Evolutionary conservation across 2,888 invertebrate genomes (phyloP).

Genomic region (Limnephilus rhombicus): DNA sequence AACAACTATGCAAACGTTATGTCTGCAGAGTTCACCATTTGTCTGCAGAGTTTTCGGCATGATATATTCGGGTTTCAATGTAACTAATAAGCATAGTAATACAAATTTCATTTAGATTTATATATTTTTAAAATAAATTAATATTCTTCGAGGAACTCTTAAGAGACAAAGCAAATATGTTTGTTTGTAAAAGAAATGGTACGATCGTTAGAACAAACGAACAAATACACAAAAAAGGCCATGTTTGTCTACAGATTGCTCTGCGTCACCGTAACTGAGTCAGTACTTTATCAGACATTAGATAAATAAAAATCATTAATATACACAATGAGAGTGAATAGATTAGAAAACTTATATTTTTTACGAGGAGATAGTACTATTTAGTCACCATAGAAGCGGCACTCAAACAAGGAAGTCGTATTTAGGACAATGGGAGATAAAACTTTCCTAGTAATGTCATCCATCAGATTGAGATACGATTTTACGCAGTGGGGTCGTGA

Average conservation of each 20-base stretch:
- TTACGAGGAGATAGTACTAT: neutral
- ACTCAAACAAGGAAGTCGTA: neutral
- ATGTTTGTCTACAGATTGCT: neutral
- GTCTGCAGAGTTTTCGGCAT: too few species aligned
- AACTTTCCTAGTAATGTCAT: neutral
- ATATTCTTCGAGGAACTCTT: neutral
- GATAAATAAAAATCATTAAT: neutral
- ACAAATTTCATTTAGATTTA: neutral
- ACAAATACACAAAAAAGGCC: neutral
- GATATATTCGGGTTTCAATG: too few species aligned
- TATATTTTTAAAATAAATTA: neutral
- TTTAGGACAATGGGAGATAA: neutral
- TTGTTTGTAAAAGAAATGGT: neutral
- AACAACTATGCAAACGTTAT: too few species aligned
- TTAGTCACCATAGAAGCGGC: neutral
- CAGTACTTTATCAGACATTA: conserved; percentile 15
- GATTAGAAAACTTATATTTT: neutral
- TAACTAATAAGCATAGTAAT: too few species aligned
- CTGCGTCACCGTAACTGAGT: conserved; percentile 10
- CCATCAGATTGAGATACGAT: neutral
- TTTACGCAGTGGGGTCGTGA: too few species aligned
- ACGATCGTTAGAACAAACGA: neutral
- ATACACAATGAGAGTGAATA: neutral
- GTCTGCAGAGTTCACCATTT: too few species aligned
- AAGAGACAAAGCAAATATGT: neutral